Base-by-base conservation (phyloP, 2,797 vertebrate species). In the Bothrops alternatus region DNA sequence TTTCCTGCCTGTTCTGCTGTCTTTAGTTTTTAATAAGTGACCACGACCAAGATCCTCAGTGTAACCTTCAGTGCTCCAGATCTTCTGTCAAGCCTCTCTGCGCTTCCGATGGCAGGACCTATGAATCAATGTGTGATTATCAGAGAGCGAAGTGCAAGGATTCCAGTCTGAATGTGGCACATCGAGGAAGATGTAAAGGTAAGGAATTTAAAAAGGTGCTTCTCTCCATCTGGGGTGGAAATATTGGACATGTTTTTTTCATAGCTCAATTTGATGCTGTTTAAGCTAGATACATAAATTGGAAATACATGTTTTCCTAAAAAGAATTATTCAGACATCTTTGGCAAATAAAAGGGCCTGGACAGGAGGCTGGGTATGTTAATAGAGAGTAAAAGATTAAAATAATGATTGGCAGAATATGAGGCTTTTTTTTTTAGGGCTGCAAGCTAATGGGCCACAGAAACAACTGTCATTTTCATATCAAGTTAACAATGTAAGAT, bases 151-250 rank as follows among this genome's bases (percentile, higher is more conserved):
- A 98, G 88, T 99, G 99, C 98, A 98, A 98, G 58, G 98, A 99
- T 86, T 97, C 97, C 0, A 97, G 97, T 0, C 98, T 99, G 93
- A 97, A 97, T 0, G 97, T 98, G 91, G 97, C 98, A 0, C 98
- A 99, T 89, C 98, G 99, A 0, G 99, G 99, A n/a, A 98, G 98
- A 16, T 99, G 99, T 98, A 99, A 98, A 99, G 99, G 99, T 99
- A 96, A 96, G 94, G 94, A 91, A 11, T 47, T 56, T 69, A 93
- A 88, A 1, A 0, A 6, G 23, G 28, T 0, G 11, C 14, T 28
- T 89, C 28, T 56, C 88, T 93, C 28, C 32, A 28, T 16, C 26
- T 37, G 37, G 14, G 47, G 0, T 2, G 42, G 37, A 32, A 57
- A 28, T 42, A 20, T 58, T 1, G 32, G 16, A 25, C 20, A 0